These are phyloP conservation scores for Myotis davidii DNA, from an alignment of 2,113 vertebrate genomes.

Conservation along the genomic window DNA sequence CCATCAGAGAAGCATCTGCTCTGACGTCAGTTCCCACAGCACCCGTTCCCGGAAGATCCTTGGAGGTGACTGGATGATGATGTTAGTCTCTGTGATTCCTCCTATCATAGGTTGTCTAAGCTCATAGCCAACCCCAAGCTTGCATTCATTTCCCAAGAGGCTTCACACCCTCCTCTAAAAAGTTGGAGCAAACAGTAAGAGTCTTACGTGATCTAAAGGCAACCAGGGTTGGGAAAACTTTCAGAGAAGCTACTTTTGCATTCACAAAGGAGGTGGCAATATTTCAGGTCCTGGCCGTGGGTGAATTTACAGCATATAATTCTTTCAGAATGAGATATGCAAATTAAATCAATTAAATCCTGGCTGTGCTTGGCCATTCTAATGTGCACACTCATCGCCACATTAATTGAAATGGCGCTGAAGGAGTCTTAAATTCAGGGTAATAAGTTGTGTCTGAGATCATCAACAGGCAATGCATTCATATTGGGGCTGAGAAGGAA, in stretches of 20 bases:
- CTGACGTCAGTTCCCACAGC: background rate
- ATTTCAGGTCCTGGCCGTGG: conserved; percentile 67
- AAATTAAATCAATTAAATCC: conserved; percentile 81
- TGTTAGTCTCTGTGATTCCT: background rate
- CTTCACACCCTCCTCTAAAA: background rate
- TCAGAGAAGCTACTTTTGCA: conserved; percentile 77
- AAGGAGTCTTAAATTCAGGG: conserved; percentile 73
- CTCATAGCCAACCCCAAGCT: background rate
- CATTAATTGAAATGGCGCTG: conserved; percentile 72
- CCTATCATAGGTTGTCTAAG: background rate
- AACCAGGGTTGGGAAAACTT: background rate
- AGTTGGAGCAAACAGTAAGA: conserved; percentile 34
- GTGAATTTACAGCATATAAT: conserved; percentile 77
- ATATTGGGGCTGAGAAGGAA: background rate
- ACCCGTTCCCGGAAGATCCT: background rate
- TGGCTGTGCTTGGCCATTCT: conserved; percentile 66
- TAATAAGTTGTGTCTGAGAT: conserved; percentile 68
- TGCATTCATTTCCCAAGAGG: background rate
- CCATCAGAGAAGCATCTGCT: background rate
- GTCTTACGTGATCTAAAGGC: conserved; percentile 57
- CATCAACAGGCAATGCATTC: conserved; percentile 60
- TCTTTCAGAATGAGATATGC: conserved; percentile 79
- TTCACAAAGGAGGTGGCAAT: conserved; percentile 72
- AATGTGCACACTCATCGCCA: conserved; percentile 36
- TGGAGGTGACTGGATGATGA: background rate